Percentiles rank a stretch among this genome's conserved stretches.
These are phyloP conservation scores for Esox masquinongy DNA, from an alignment of 2,797 vertebrate species.

Conservation along the genomic window DNA sequence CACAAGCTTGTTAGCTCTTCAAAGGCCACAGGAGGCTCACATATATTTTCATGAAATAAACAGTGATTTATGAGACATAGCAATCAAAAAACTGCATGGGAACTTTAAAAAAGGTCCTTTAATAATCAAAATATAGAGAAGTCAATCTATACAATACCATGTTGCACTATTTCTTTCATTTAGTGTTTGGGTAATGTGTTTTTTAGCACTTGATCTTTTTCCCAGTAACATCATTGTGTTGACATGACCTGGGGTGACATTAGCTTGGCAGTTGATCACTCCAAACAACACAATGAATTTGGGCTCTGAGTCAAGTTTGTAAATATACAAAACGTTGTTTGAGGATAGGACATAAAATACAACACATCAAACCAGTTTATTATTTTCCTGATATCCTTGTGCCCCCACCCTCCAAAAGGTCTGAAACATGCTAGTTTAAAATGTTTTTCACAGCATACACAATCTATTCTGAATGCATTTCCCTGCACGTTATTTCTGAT, in stretches of 20 bases:
- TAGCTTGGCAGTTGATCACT: background rate
- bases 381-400: background rate
- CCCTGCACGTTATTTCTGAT: background rate
- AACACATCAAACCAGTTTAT: background rate
- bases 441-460: background rate
- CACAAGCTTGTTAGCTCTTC: no score
- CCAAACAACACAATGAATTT: constrained; percentile 1
- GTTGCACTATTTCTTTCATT: background rate
- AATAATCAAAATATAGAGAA: background rate
- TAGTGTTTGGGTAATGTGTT: background rate
- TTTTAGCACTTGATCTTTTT: background rate
- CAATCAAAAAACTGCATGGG: no score
- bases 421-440: background rate
- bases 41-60: no score
- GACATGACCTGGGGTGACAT: background rate
- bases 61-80: no score
- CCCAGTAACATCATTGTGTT: background rate
- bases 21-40: no score
- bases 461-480: background rate
- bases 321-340: background rate
- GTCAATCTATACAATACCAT: background rate
- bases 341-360: background rate
- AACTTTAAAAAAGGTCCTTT: no score
- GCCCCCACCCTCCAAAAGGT: background rate
- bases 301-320: background rate